Evolutionary conservation across 2,797 vertebrate genomes (phyloP).

Genomic region (Mico argentatus): DNA sequence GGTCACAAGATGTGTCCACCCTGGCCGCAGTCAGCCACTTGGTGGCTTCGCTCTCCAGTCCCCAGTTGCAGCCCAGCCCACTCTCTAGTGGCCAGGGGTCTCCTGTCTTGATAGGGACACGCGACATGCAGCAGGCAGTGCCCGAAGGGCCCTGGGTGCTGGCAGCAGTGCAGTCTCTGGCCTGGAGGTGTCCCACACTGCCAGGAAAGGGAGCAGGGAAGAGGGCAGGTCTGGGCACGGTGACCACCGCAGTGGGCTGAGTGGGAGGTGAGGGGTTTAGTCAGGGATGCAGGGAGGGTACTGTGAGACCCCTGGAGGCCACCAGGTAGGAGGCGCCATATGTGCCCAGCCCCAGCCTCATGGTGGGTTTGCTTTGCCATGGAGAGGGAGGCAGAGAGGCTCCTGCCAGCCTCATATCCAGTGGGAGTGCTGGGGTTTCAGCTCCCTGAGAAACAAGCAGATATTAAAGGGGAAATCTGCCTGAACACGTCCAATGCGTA

Average conservation of each 20-base stretch:
- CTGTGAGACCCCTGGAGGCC: background rate
- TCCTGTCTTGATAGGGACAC: background rate
- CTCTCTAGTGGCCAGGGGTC: background rate
- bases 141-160: accelerated
- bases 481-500: background rate
- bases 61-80: background rate
- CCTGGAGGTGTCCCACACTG: background rate
- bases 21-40: background rate
- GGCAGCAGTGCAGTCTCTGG: background rate
- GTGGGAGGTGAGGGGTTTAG: background rate
- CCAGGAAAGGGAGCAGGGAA: background rate
- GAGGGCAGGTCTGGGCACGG: no score
- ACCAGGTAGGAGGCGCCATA: no score
- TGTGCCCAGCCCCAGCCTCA: background rate
- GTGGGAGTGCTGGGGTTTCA: background rate
- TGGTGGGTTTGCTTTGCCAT: background rate
- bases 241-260: background rate
- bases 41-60: background rate
- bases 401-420: background rate
- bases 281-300: background rate
- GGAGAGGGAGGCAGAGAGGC: background rate
- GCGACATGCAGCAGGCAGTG: background rate
- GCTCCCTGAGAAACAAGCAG: background rate
- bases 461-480: background rate
- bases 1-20: background rate